Percentiles rank a stretch among this genome's conserved stretches.
Conservation (phyloP, 2,113 vertebrate species). For the Stomatorhinus ivindoensis region DNA sequence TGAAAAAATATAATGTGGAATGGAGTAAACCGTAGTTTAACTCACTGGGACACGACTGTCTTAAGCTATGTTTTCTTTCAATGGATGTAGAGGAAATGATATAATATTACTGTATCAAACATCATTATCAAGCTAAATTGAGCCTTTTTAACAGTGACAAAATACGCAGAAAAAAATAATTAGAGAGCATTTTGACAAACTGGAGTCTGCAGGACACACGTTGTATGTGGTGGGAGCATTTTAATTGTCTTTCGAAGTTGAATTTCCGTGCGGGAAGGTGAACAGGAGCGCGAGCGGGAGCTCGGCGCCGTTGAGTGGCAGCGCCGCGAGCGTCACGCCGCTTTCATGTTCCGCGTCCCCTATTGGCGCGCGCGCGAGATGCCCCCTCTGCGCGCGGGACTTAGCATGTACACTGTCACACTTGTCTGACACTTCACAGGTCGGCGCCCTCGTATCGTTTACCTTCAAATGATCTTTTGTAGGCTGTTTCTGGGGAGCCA, state of each 20-base stretch:
- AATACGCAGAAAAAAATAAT: background rate
- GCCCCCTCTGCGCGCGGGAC: background rate
- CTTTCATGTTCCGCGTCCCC: background rate
- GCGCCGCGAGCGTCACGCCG: background rate
- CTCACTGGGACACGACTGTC: background rate
- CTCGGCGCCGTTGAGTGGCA: background rate
- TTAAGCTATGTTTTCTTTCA: background rate
- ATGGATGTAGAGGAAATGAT: background rate
- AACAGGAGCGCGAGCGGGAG: background rate
- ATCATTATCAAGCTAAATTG: background rate
- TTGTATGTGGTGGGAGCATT: background rate
- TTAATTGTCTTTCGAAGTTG: background rate
- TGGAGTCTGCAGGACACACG: background rate
- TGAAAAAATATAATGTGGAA: background rate
- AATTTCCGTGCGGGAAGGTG: background rate
- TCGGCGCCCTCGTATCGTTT: constrained; percentile 1
- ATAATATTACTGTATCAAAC: background rate
- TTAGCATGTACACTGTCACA: background rate
- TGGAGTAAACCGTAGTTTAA: background rate
- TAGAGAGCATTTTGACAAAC: background rate
- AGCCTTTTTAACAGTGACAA: background rate
- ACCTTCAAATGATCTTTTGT: constrained; percentile 1
- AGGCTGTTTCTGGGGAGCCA: background rate
- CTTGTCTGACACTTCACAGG: constrained; percentile 3
- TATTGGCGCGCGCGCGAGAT: background rate